Evolutionary conservation across 2,888 invertebrate species (phyloP).

Genomic region (Strigamia maritima): DNA sequence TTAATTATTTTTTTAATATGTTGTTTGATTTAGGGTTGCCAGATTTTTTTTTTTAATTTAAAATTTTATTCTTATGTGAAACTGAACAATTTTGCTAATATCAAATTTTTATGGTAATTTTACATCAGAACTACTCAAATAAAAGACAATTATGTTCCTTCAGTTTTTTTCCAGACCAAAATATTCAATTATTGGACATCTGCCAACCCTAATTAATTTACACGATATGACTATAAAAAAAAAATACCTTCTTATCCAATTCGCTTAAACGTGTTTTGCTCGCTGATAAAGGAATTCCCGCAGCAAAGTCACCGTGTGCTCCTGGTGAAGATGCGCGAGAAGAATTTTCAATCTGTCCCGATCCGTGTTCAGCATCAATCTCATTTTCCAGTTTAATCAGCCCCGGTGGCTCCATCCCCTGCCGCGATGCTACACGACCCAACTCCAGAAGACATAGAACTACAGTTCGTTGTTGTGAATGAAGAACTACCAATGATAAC

Average conservation of each 20-base stretch:
- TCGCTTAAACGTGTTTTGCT: conserved; percentile 54
- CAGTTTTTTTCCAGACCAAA: no score
- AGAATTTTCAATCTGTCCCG: conserved; percentile 36
- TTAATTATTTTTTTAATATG: no score
- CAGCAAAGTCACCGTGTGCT: conserved; percentile 37
- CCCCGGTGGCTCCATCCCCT: conserved; percentile 74
- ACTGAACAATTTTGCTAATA: no score
- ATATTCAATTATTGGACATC: no score
- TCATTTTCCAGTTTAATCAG: conserved; percentile 80
- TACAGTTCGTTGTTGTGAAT: conserved; percentile 78
- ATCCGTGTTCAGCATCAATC: conserved; percentile 66
- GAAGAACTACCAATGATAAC: conserved; percentile 59
- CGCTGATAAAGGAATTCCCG: conserved; percentile 41
- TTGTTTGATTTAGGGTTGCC: no score
- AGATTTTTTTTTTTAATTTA: no score
- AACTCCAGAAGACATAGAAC: conserved; percentile 81
- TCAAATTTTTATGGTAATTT: no score
- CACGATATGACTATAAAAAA: no score
- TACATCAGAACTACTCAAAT: no score
- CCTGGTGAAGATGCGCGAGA: conserved; percentile 33
- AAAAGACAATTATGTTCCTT: no score
- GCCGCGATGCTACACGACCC: conserved; percentile 69
- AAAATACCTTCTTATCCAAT: conserved; percentile 64
- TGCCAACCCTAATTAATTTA: no score
- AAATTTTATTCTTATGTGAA: no score